Conservation (phyloP, 2,113 vertebrate genomes). For the Paedocypris sp. region DNA sequence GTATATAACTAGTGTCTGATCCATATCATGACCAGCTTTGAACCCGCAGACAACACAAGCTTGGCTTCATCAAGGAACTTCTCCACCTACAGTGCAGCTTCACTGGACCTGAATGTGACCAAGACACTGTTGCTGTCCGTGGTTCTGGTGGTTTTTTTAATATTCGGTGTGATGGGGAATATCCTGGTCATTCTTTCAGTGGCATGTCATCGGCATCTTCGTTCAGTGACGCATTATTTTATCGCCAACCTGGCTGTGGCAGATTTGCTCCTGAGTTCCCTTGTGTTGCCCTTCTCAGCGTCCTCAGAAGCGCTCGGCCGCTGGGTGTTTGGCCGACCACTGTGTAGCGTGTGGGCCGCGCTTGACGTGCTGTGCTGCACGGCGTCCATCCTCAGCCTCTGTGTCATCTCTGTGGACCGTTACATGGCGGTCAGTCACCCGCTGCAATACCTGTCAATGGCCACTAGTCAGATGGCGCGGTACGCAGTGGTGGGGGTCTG, state of each 20-base stretch:
- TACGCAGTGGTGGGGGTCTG: slow-evolving; percentile 74
- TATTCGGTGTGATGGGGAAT: slow-evolving; percentile 88
- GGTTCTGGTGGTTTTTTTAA: slow-evolving; percentile 72
- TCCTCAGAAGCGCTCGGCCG: slow-evolving; percentile 80
- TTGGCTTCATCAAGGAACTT: slow-evolving; percentile 49
- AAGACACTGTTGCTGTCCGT: slow-evolving; percentile 73
- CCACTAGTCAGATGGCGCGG: slow-evolving; percentile 71
- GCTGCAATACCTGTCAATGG: slow-evolving; percentile 73
- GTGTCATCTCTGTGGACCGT: slow-evolving; percentile 90
- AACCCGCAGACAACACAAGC: slow-evolving; percentile 60
- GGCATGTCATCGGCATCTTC: slow-evolving; percentile 78
- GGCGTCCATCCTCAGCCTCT: slow-evolving; percentile 89
- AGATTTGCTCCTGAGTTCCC: slow-evolving; percentile 82
- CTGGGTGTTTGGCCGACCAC: slow-evolving; percentile 83
- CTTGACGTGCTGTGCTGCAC: slow-evolving; percentile 94
- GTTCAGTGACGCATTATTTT: slow-evolving; percentile 88
- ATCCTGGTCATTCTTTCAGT: slow-evolving; percentile 90
- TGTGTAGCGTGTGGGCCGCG: slow-evolving; percentile 88
- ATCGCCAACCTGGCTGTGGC: slow-evolving; percentile 89
- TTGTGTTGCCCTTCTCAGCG: slow-evolving; percentile 88
- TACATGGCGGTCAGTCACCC: slow-evolving; percentile 91
- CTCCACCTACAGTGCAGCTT: slow-evolving; percentile 69
- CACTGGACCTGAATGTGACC: slow-evolving; percentile 55
- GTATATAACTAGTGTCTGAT: no score
- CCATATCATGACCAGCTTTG: slow-evolving; percentile 33